Conservation (phyloP, 2,113 vertebrate species). For the Bos javanicus region DNA sequence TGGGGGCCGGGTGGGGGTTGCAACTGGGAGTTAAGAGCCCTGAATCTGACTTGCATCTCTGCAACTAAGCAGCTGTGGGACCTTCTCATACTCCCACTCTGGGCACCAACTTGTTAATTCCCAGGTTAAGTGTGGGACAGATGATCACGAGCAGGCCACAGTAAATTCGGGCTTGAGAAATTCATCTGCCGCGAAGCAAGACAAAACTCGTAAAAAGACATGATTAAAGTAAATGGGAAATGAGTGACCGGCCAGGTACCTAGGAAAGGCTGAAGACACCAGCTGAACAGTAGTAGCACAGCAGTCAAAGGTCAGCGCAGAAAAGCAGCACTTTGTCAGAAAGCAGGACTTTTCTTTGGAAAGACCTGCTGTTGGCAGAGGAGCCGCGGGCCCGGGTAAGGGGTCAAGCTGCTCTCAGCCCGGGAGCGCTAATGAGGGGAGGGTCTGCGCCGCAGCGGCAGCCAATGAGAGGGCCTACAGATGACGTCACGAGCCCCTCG, state of each 20-base stretch:
- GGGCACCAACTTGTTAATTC: neutral
- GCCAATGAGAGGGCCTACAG: constrained; percentile 38
- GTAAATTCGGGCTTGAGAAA: neutral
- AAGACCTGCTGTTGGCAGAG: neutral
- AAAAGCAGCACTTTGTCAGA: neutral
- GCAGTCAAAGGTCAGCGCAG: neutral
- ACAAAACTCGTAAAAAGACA: neutral
- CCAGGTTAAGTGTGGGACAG: neutral
- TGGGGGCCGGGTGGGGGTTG: rapidly evolving
- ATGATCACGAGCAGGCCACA: neutral
- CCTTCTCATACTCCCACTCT: neutral
- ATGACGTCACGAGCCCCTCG: constrained; percentile 57
- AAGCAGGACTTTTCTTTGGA: neutral
- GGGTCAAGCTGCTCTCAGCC: rapidly evolving
- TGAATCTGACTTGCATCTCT: neutral
- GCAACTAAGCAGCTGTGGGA: neutral
- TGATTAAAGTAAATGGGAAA: neutral
- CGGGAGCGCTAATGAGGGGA: rapidly evolving
- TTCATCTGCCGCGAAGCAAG: neutral
- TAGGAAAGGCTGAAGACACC: neutral
- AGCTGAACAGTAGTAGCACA: neutral
- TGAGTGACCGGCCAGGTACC: neutral
- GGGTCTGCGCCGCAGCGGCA: neutral
- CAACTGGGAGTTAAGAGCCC: neutral
- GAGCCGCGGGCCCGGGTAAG: rapidly evolving